Evolutionary conservation across 2,797 vertebrate genomes (phyloP).

Genomic region (Hoplostethus atlanticus): DNA sequence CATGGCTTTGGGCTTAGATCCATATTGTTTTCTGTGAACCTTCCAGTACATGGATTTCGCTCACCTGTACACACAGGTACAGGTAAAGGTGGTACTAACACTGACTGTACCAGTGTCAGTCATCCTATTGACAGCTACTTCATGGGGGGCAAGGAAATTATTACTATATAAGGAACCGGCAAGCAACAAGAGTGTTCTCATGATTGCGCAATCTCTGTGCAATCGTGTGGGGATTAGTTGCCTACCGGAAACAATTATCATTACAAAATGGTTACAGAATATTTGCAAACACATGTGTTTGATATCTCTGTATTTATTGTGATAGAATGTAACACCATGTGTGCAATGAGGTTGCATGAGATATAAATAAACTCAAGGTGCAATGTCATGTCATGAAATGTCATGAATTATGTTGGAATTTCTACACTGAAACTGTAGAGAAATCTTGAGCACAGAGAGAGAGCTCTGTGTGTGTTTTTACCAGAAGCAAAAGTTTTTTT

Average conservation of each 20-base stretch:
- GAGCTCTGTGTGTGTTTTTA: background rate
- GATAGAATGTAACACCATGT: constrained; percentile 60
- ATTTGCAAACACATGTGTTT: constrained; percentile 74
- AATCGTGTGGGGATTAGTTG: constrained; percentile 68
- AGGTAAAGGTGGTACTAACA: constrained; percentile 27
- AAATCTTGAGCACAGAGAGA: background rate
- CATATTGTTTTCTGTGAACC: constrained; percentile 23
- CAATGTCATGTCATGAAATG: constrained; percentile 31
- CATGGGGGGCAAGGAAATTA: constrained; percentile 52
- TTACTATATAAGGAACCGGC: constrained; percentile 78
- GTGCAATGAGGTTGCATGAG: constrained; percentile 55
- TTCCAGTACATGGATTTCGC: background rate
- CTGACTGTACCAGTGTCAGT: constrained; percentile 34
- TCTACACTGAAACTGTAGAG: background rate
- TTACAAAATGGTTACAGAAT: constrained; percentile 77
- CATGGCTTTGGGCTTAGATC: constrained; percentile 23
- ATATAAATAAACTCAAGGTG: constrained; percentile 69
- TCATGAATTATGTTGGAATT: too few species aligned
- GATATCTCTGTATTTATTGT: constrained; percentile 70
- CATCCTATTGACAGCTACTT: constrained; percentile 33
- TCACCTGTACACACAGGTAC: constrained; percentile 28
- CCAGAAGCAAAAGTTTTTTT: constrained; percentile 15
- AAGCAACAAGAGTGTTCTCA: constrained; percentile 58
- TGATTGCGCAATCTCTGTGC: constrained; percentile 77
- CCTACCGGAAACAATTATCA: constrained; percentile 75